Evolutionary conservation across 2,113 vertebrate genomes (phyloP), one percentile per base, ranked within the genome.

Genomic region (Tursiops truncatus): DNA sequence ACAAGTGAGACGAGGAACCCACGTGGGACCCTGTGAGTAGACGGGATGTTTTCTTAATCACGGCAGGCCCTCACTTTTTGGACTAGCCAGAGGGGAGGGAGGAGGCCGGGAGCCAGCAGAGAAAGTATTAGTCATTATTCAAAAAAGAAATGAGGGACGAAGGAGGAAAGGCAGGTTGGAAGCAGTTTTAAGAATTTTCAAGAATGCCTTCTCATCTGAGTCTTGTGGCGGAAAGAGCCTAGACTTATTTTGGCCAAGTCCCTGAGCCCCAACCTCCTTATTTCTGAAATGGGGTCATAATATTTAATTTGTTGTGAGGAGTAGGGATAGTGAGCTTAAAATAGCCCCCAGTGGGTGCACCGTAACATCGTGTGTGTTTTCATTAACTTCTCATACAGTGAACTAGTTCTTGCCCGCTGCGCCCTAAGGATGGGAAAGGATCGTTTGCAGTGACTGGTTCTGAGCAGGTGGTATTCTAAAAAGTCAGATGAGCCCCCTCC

Each of bases 271-370:
- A 68, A 21, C 86, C 89, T 95, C 96, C 89, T 96, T 92, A 91
- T 58, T 95, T 97, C 95, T 70, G 89, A 96, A 97, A 94, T 67
- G 89, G 85, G 93, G 95, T 95, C 96, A 84, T 95, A 80, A 91
- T 91, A 87, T 95, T 97, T 93, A 93, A 97, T 97, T 96, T 96
- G 82, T 97, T 95, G 82, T 77, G 95, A 97, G 23, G 38, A 90
- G 67, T n/a, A 53, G 60, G 71, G 92, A 96, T 96, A 98, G 97
- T 89, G 89, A 96, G 94, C 20, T 3, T 96, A 26, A 91, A 97
- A 62, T 18, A 58, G 95, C 36, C 94, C 81, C 96, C 83, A 38
- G 68, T 87, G 96, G 60, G 50, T 15, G 58, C 77, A 25, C 86
- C 8, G 18, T 70, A 65, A 93, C 15, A 82, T 79, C 18, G 25